Evolutionary conservation across 1,140 invertebrate genomes (phyloP).

Genomic region (Psix sp.): DNA sequence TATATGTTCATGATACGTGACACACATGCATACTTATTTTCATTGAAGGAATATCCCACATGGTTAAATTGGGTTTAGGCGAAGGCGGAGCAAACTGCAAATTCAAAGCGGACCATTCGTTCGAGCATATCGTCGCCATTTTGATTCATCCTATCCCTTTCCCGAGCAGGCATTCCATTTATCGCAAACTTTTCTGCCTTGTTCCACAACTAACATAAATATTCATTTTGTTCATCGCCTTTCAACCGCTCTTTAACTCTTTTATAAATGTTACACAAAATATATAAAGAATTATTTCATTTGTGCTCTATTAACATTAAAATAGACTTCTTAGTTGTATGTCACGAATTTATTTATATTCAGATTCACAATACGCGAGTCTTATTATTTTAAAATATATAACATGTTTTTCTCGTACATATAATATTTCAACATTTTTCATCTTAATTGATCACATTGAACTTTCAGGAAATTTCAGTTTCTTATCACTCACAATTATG

Average conservation of each 20-base stretch:
- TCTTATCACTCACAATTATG: slow-evolving; percentile 16
- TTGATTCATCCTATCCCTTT: slow-evolving; percentile 66
- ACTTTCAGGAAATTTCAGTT: background rate
- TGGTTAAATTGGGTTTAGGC: slow-evolving; percentile 58
- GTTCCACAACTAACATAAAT: slow-evolving; percentile 26
- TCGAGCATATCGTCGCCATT: slow-evolving; percentile 64
- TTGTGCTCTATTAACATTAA: no score
- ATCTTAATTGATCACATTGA: no score
- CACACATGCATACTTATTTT: background rate
- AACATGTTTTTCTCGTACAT: no score
- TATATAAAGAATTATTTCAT: no score
- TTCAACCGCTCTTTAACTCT: background rate
- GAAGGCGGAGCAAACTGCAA: slow-evolving; percentile 67
- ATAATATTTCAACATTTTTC: no score
- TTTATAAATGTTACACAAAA: no score
- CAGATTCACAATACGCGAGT: no score
- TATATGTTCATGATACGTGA: no score
- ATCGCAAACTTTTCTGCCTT: slow-evolving; percentile 32
- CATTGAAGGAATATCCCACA: slow-evolving; percentile 34
- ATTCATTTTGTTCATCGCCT: slow-evolving; percentile 14
- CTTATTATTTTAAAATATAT: no score
- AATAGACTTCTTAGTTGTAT: no score
- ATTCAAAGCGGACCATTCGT: slow-evolving; percentile 62
- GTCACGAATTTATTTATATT: no score
- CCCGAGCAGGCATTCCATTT: slow-evolving; percentile 39